These are phyloP conservation scores for Esox lucius DNA, from an alignment of 2,797 vertebrate species.

Conservation along the genomic window DNA sequence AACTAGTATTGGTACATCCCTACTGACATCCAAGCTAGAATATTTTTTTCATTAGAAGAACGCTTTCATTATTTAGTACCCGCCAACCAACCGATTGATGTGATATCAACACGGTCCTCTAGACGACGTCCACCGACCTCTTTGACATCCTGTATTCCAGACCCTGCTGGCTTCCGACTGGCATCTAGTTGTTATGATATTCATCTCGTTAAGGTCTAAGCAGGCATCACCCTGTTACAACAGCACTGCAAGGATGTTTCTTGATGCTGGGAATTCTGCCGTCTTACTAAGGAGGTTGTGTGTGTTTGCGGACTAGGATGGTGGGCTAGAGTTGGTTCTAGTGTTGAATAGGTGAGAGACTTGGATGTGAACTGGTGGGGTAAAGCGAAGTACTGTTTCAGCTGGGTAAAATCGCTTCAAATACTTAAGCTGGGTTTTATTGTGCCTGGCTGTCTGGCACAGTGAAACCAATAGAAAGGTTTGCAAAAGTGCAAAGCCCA, in stretches of 20 bases:
- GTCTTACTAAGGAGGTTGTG: neutral
- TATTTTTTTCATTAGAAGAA: too few species aligned
- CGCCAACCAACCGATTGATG: neutral
- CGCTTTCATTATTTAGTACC: too few species aligned
- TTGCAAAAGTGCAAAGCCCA: too few species aligned
- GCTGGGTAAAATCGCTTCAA: neutral
- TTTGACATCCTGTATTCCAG: too few species aligned
- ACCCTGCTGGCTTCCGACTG: neutral
- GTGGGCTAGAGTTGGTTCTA: neutral
- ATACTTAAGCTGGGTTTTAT: too few species aligned
- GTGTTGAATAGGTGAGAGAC: neutral
- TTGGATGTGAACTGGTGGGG: neutral
- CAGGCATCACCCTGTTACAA: neutral
- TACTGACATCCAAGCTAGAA: too few species aligned
- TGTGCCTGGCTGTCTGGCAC: too few species aligned
- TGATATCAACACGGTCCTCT: constrained; percentile 1
- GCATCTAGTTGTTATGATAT: neutral
- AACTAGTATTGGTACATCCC: too few species aligned
- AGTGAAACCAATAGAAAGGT: too few species aligned
- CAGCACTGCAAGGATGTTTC: neutral
- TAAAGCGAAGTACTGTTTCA: neutral
- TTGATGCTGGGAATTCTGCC: neutral
- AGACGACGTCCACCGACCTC: neutral
- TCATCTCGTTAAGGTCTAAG: neutral
- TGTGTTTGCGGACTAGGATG: neutral